phyloP scores from a whole-genome alignment of 2,888 invertebrate genomes.

The Ischnura elegans region DNA sequence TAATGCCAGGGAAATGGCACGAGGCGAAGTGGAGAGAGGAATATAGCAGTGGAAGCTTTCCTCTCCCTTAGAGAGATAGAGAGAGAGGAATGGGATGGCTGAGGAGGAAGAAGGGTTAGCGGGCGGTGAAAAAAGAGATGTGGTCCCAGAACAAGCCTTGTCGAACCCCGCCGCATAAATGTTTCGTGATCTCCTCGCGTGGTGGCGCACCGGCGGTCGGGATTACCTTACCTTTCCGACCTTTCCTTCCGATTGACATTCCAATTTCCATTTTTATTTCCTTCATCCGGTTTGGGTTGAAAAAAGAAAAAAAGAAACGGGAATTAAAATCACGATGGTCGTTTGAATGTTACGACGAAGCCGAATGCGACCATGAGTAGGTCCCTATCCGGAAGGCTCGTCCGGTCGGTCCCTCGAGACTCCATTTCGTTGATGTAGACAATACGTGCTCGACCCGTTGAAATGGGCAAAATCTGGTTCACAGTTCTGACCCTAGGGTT shows the following conservation, averaged over 20 bases:
- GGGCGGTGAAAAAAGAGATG: background rate
- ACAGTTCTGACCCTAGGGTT: too few relatives aligned
- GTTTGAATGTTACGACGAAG: background rate
- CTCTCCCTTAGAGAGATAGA: background rate
- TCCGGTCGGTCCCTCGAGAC: too few relatives aligned
- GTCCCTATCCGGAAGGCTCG: too few relatives aligned
- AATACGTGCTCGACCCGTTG: too few relatives aligned
- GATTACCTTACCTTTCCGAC: background rate
- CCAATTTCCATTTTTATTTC: background rate
- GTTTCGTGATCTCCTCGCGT: background rate
- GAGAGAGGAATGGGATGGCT: background rate
- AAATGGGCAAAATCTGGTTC: too few relatives aligned
- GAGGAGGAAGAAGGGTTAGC: too few relatives aligned
- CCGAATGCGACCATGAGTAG: background rate
- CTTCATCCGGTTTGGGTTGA: too few relatives aligned
- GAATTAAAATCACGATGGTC: background rate
- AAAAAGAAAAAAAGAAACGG: background rate
- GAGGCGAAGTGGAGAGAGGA: too few relatives aligned
- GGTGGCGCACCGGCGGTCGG: background rate
- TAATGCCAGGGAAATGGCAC: background rate
- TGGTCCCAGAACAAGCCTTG: background rate
- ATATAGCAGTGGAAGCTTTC: too few relatives aligned
- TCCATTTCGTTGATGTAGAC: too few relatives aligned
- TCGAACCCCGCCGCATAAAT: slow-evolving; percentile 7
- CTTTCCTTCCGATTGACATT: background rate